phyloP scores from a whole-genome alignment of 2,888 invertebrate species.

The Metallyticus violacea region DNA sequence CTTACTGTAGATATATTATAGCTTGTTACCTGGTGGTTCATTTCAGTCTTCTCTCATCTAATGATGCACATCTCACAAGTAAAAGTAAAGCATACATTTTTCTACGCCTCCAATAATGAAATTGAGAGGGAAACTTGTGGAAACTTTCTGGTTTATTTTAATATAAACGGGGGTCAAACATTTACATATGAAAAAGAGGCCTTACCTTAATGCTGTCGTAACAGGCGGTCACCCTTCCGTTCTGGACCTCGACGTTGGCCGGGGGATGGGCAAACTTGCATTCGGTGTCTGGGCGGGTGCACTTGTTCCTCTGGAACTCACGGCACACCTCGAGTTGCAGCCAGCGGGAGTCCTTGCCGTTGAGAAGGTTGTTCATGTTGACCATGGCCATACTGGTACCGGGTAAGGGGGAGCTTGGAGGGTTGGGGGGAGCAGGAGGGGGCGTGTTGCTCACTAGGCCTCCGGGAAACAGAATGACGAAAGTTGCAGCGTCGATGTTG shows the following conservation, averaged over 20 bases:
- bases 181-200: background rate
- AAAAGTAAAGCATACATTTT: too few species aligned
- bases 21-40: too few species aligned
- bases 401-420: conserved; percentile 35
- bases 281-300: conserved; percentile 97
- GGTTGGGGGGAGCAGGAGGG: conserved; percentile 33
- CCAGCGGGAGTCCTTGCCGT: conserved; percentile 99
- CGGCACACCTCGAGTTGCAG: conserved; percentile 98
- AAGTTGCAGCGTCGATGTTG: conserved; percentile 15
- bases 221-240: conserved; percentile 99
- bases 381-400: conserved; percentile 72
- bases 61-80: too few species aligned
- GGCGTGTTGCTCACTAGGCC: conserved; percentile 28
- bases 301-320: conserved; percentile 99
- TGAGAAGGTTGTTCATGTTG: conserved; percentile 94
- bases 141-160: too few species aligned
- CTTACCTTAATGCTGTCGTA: conserved; percentile 99
- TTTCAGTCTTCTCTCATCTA: too few species aligned
- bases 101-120: too few species aligned
- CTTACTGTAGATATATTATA: too few species aligned
- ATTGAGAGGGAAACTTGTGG: too few species aligned
- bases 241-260: conserved; percentile 98
- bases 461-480: conserved; percentile 25
- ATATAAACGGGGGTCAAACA: too few species aligned
- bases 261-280: conserved; percentile 99